Evolutionary conservation across 2,888 invertebrate species (phyloP), one percentile per base, ranked within the genome.

Genomic region (Epinotia ramella): DNA sequence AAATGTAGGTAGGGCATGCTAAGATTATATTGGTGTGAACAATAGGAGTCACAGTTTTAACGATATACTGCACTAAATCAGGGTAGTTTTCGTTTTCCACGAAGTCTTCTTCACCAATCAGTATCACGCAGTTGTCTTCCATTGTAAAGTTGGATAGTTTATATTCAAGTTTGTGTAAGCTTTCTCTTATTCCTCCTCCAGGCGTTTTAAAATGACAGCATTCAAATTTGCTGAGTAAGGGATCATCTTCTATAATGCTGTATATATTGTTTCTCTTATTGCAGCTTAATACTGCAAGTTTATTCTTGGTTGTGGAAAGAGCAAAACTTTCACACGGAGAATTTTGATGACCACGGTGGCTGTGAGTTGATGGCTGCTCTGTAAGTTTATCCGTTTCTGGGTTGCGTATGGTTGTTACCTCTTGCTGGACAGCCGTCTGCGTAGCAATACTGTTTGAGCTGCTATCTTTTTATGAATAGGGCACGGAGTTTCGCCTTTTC

Each of bases 91-190:
- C 18, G 9, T 40, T n/a, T 20, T 46, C 12, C 0, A 18, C n/a
- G 11, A 65, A 20, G 18, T 65, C 64, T 46, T 44, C 46, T 24
- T 65, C 64, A 13, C 64, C 64, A 16, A 65, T 46, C 9, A 65
- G 46, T 46, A 65, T 65, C 13, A 65, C 3, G n/a, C 64, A 65
- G 18, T 46, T 49, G 4, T 65, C 64, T 2, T 40, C 18, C 3
- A 7, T 5, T 13, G 64, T 65, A 24, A 44, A 46, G 4, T 20
- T 65, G 3, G 44, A 65, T n/a, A n/a, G n/a, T n/a, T n/a, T n/a
- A n/a, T n/a, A n/a, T n/a, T n/a, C n/a, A n/a, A n/a, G n/a, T n/a
- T n/a, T n/a, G n/a, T n/a, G n/a, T n/a, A n/a, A n/a, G n/a, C n/a
- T n/a, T n/a, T n/a, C n/a, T n/a, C n/a, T n/a, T n/a, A n/a, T 65